Evolutionary conservation across 2,113 vertebrate species (phyloP), one percentile per base, ranked within the genome.

Genomic region (Protomyctophum bolini): DNA sequence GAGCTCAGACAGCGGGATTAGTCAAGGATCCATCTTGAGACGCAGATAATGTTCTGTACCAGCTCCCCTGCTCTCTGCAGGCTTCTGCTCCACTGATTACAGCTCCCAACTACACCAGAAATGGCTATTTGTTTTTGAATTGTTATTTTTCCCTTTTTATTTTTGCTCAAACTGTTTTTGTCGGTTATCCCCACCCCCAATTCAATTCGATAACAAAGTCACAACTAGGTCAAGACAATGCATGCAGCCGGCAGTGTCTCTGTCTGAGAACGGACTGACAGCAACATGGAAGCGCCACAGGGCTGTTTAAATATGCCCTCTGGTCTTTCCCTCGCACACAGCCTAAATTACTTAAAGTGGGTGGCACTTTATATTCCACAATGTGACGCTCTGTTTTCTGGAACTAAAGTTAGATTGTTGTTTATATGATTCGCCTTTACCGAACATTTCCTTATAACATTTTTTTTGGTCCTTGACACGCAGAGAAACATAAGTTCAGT

Each of bases 21-120:
- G 91, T 92, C 90, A 92, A 88, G 92, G 91, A 92, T 92, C 90
- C 90, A 92, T 93, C 88, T 92, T 92, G 91, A 92, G 89, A 90
- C 87, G 28, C 82, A 88, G 90, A 93, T 92, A 92, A 91, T 93
- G 88, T 88, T 89, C 79, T 85, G 85, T 69, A 64, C 78, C 89
- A 86, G 86, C 88, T 87, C 84, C 83, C 82, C 76, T 80, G 79
- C 86, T 87, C 84, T 67, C 60, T 86, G 79, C 59, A 46, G 87
- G 83, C 88, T 85, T 83, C 88, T 86, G 86, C 87, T 75, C 70
- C 77, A 59, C 85, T 84, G 87, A 91, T 90, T 90, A 89, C 66
- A 90, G 84, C 82, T 83, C 78, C 10, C 76, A 86, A 87, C 86
- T 85, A 80, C 76, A 86, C 71, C 84, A 89, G 79, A 91, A 87